phyloP scores from a whole-genome alignment of 2,888 invertebrate species.

The Pyrocoelia pectoralis region DNA sequence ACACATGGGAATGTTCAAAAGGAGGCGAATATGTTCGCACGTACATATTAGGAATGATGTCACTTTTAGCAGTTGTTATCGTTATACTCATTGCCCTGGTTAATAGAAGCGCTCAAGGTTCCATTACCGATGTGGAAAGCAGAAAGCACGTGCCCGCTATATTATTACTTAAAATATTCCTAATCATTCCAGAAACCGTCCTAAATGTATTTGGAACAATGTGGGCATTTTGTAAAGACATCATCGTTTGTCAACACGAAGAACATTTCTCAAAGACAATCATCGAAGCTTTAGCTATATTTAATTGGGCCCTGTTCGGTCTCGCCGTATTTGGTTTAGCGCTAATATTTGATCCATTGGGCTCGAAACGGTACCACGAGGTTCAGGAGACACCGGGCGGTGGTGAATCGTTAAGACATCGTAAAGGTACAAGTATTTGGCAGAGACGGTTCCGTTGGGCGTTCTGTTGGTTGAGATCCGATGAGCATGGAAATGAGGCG shows the following conservation, averaged over 20 bases:
- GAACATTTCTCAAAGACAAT: constrained; percentile 75
- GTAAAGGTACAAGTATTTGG: constrained; percentile 77
- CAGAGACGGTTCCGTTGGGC: constrained; percentile 74
- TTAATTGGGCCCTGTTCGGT: constrained; percentile 82
- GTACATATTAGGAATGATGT: constrained; percentile 76
- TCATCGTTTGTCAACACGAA: constrained; percentile 72
- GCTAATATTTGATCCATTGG: constrained; percentile 84
- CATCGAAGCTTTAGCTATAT: constrained; percentile 79
- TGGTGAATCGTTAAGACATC: constrained; percentile 71
- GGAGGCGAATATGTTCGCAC: constrained; percentile 77
- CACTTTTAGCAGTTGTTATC: constrained; percentile 70
- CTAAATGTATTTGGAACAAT: constrained; percentile 84
- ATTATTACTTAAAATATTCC: constrained; percentile 74
- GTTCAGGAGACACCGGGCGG: constrained; percentile 67
- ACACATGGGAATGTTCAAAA: constrained; percentile 73
- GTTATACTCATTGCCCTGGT: constrained; percentile 72
- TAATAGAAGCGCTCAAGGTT: constrained; percentile 77
- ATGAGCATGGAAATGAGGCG: constrained; percentile 79
- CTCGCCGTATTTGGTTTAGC: constrained; percentile 78
- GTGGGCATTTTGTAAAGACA: constrained; percentile 76
- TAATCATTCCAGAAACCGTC: constrained; percentile 79
- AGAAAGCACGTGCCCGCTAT: constrained; percentile 76
- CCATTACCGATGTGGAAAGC: constrained; percentile 77
- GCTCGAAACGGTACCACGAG: constrained; percentile 69
- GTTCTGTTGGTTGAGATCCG: constrained; percentile 76